Evolutionary conservation across 2,888 invertebrate genomes (phyloP), one percentile per base, ranked within the genome.

Genomic region (Trissolcus brochymenae): DNA sequence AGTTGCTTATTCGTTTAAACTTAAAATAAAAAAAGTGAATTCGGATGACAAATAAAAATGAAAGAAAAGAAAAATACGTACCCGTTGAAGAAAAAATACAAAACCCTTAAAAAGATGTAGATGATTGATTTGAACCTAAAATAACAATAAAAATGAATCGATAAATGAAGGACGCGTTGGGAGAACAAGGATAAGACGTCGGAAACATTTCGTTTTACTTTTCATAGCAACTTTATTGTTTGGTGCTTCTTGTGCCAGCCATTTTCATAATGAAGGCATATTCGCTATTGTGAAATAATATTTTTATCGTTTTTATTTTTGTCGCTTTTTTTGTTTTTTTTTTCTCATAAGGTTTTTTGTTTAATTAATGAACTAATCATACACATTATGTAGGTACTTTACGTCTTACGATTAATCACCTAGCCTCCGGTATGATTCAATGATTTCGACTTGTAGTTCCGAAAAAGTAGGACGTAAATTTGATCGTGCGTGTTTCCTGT

Each of bases 181-280:
- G 59, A 68, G n/a, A 67, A 14, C 6, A 56, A 64, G 59, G 29
- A 70, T 60, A 70, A 72, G 53, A 55, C 40, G 41, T 21, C 55
- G 55, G 29, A 70, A 64, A 56, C 55, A 35, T 67, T n/a, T 50
- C 14, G 25, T 70, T 66, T 75, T 76, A 65, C 72, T 78, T 81
- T 79, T 71, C 75, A 79, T 81, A 84, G 83, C 83, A 86, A 85
- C 83, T 87, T 87, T 85, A 86, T 87, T 85, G 85, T 87, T 86
- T 81, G 83, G 84, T 84, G 85, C 85, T 84, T 85, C 83, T 84
- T 82, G 82, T 83, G 84, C 82, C 85, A 83, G 81, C 81, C 84
- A 86, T 83, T 85, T 85, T 78, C 84, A 83, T 83, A 85, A 84
- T 83, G 81, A 84, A 87, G 85, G 86, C 86, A 84, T 85, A 84